Evolutionary conservation across 2,888 invertebrate species (phyloP).

Genomic region (Diaphora mendica): DNA sequence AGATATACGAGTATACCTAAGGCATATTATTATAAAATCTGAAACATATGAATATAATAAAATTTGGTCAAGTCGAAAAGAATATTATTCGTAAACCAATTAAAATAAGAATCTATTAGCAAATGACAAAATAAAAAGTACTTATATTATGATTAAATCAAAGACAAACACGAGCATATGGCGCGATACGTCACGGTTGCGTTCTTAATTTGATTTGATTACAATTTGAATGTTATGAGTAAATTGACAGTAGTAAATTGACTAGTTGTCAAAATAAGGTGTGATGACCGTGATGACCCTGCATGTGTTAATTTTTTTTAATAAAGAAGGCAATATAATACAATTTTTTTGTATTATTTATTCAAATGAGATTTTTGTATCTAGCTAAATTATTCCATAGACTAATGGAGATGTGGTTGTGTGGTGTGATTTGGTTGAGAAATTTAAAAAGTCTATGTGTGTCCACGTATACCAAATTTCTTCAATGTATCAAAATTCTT

Average conservation of each 20-base stretch:
- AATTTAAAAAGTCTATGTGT: too few species aligned
- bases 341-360: too few species aligned
- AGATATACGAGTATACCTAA: too few species aligned
- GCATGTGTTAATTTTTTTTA: constrained; percentile 1
- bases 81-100: not conserved
- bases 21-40: too few species aligned
- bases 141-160: constrained; percentile 29
- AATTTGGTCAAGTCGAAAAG: not conserved
- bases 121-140: constrained; percentile 9
- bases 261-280: constrained; percentile 15
- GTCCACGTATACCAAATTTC: too few species aligned
- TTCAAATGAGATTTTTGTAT: too few species aligned
- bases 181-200: constrained; percentile 39
- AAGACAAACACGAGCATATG: constrained; percentile 46
- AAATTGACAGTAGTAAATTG: constrained; percentile 15
- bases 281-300: constrained; percentile 20
- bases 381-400: too few species aligned
- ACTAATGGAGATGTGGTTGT: too few species aligned
- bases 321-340: too few species aligned
- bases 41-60: not conserved
- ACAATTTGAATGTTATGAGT: constrained; percentile 20
- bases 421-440: too few species aligned
- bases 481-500: too few species aligned
- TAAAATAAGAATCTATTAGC: not conserved
- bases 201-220: constrained; percentile 51